Evolutionary conservation across 2,797 vertebrate genomes (phyloP).

Genomic region (Poeciliopsis turneri): DNA sequence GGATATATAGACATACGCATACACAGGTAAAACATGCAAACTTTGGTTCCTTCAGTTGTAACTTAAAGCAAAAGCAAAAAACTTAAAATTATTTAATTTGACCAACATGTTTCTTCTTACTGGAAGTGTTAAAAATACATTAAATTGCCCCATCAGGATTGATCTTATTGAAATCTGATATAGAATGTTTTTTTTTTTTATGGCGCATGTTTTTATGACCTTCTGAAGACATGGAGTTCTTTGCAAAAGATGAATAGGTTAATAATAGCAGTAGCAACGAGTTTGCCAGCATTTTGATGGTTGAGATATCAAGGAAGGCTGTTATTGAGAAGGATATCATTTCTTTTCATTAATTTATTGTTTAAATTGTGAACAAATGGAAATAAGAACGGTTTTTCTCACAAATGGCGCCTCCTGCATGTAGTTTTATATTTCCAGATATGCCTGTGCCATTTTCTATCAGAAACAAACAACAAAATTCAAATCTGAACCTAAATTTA

Average conservation of each 20-base stretch:
- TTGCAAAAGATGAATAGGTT: not conserved
- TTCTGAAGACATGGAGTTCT: not conserved
- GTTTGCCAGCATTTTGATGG: not conserved
- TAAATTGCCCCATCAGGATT: not conserved
- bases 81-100: not conserved
- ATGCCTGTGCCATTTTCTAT: too few relatives aligned
- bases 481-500: not conserved
- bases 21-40: not conserved
- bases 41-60: not conserved
- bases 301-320: not conserved
- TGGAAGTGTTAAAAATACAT: not conserved
- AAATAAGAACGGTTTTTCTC: not conserved
- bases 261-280: not conserved
- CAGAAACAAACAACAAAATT: not conserved
- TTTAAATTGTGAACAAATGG: not conserved
- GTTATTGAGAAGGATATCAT: not conserved
- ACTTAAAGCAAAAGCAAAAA: not conserved
- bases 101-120: not conserved
- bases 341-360: not conserved
- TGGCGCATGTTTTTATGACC: too few relatives aligned
- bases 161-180: not conserved
- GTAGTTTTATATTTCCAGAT: not conserved
- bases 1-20: too few relatives aligned
- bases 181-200: not conserved
- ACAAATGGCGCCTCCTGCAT: not conserved